Base-by-base conservation (phyloP, 2,888 invertebrate genomes). In the Cerastoderma edule region DNA sequence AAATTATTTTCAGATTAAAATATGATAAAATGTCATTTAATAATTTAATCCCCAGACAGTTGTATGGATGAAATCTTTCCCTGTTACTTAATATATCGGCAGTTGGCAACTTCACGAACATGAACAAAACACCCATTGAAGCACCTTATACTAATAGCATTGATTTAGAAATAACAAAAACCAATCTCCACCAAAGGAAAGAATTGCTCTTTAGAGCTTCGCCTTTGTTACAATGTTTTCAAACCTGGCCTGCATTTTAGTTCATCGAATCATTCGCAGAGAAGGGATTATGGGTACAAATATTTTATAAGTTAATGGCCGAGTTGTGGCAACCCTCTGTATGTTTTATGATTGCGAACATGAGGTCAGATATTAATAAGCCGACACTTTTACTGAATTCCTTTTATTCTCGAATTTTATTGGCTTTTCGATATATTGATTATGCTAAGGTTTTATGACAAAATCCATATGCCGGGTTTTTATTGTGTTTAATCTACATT, bases 1-100 rank as follows among this genome's bases (percentile, higher is more conserved):
- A 60, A 60, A 60, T 60, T 39, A 60, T 60, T 60, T 60, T 60
- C 60, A 60, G 60, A 60, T 60, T 60, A 60, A 60, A 60, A 60
- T 60, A 60, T 60, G 60, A 60, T 60, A 60, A 60, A 60, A 60
- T 60, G 10, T 35, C 22, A 24, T 60, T 60, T 60, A 60, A 60
- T 60, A 60, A 60, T 60, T 60, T 60, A 60, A 32, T 24, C 24
- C n/a, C n/a, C n/a, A 60, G 60, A 35, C 39, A 33, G 22, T 60
- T 35, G 35, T 39, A 8, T 13, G 50, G 60, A n/a, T n/a, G n/a
- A n/a, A n/a, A n/a, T n/a, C n/a, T n/a, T n/a, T n/a, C n/a, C n/a
- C n/a, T n/a, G n/a, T n/a, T n/a, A n/a, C n/a, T n/a, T n/a, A n/a
- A n/a, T n/a, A n/a, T n/a, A n/a, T n/a, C n/a, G n/a, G n/a, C n/a